Percentiles rank a stretch among this genome's conserved stretches.
Conservation (phyloP, 2,888 invertebrate species). For the Eudiplozoon nipponicum region DNA sequence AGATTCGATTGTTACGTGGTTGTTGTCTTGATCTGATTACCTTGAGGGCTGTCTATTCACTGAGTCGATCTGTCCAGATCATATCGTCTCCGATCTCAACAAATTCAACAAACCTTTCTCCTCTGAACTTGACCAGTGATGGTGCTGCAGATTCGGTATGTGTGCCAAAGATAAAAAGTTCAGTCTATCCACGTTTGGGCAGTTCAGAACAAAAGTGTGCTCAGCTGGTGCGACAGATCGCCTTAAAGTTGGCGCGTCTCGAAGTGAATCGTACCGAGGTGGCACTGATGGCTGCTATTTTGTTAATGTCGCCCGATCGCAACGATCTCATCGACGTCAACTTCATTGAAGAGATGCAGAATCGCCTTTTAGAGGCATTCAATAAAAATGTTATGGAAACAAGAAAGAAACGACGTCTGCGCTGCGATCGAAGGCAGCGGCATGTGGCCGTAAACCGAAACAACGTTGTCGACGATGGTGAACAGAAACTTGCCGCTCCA, state of each 20-base stretch:
- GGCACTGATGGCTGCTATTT: conserved; percentile 3
- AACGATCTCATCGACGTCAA: conserved; percentile 1
- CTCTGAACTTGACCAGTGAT: background rate
- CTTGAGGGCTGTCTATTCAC: background rate
- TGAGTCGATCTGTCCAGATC: background rate
- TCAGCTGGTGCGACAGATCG: background rate
- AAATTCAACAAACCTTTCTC: background rate
- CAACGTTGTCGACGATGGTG: too few species aligned
- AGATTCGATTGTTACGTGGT: background rate
- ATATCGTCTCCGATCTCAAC: too few species aligned
- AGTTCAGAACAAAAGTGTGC: background rate
- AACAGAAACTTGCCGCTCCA: too few species aligned
- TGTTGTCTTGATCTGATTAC: conserved; percentile 1
- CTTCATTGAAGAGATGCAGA: background rate
- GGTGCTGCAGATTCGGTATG: too few species aligned
- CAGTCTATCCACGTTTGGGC: background rate
- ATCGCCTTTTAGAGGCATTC: background rate
- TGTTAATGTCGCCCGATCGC: conserved; percentile 1
- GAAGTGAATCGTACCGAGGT: background rate
- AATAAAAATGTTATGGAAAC: background rate
- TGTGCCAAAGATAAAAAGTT: background rate
- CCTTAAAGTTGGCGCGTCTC: conserved; percentile 1
- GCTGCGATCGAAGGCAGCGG: too few species aligned
- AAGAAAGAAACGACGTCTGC: background rate
- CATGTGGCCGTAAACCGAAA: too few species aligned